phyloP scores from a whole-genome alignment of 2,888 invertebrate species.

The Parapristionchus giblindavisi region DNA sequence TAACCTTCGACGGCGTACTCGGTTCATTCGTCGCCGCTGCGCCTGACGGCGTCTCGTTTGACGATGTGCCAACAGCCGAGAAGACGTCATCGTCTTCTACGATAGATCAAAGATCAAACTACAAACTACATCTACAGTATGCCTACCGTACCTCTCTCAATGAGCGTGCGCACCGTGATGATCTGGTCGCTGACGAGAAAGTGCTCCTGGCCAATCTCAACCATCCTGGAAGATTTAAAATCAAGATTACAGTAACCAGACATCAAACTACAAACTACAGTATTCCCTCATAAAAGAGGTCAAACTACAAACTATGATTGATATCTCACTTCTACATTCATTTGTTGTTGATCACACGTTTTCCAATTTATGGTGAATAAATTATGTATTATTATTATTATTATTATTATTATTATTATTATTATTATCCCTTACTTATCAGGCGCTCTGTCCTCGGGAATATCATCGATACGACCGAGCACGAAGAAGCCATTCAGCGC shows the following conservation, averaged over 20 bases:
- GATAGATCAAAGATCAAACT: not conserved
- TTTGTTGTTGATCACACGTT: too few relatives aligned
- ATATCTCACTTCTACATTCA: too few relatives aligned
- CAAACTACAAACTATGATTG: too few relatives aligned
- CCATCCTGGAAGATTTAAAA: constrained; percentile 20
- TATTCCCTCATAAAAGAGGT: not conserved
- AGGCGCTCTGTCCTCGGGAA: constrained; percentile 1
- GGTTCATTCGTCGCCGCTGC: too few relatives aligned
- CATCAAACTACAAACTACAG: too few relatives aligned
- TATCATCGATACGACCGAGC: constrained; percentile 36
- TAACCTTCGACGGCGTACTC: not conserved
- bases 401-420: too few relatives aligned
- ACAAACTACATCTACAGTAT: too few relatives aligned
- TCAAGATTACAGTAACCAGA: not conserved
- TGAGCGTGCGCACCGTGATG: constrained; percentile 38
- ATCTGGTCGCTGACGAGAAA: constrained; percentile 42
- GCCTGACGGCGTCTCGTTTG: too few relatives aligned
- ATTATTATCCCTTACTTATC: constrained; percentile 19
- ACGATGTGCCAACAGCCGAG: not conserved
- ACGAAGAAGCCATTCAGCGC: constrained; percentile 24
- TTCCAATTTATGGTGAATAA: too few relatives aligned
- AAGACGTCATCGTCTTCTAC: not conserved
- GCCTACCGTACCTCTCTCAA: constrained; percentile 37
- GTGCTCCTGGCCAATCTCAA: constrained; percentile 40
- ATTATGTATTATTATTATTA: too few relatives aligned